These are phyloP conservation scores for Acleris laterana DNA, from an alignment of 2,888 invertebrate species.

Conservation along the genomic window DNA sequence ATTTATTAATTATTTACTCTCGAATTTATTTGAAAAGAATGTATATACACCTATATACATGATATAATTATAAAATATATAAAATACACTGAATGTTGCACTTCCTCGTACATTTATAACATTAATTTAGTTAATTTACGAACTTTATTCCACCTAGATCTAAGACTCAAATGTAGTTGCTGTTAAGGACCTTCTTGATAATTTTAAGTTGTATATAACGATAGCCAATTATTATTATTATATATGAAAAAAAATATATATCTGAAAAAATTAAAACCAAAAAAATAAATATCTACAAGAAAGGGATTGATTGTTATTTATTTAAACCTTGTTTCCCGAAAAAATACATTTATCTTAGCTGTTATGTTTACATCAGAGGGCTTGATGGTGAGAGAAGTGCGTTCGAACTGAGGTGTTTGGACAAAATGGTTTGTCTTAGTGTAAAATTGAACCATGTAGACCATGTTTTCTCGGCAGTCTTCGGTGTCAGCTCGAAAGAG, in stretches of 20 bases:
- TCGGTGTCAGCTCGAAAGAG: too few relatives aligned
- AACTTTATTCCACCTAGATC: slow-evolving; percentile 77
- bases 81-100: slow-evolving; percentile 32
- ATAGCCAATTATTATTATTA: slow-evolving; percentile 69
- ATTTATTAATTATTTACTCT: slow-evolving; percentile 1
- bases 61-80: not conserved
- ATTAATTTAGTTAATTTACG: slow-evolving; percentile 51
- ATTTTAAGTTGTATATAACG: slow-evolving; percentile 75
- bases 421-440: too few relatives aligned
- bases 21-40: slow-evolving; percentile 24
- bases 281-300: slow-evolving; percentile 74
- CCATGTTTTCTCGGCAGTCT: too few relatives aligned
- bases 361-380: too few relatives aligned
- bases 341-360: not conserved
- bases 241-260: slow-evolving; percentile 73
- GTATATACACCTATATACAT: slow-evolving; percentile 33
- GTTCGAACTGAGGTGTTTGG: too few relatives aligned
- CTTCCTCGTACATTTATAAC: slow-evolving; percentile 39
- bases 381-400: too few relatives aligned
- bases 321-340: slow-evolving; percentile 38
- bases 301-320: slow-evolving; percentile 53
- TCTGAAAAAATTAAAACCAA: slow-evolving; percentile 60
- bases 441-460: too few relatives aligned
- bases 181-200: slow-evolving; percentile 69
- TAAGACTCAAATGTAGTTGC: slow-evolving; percentile 76